A percentile compares a stretch with the other conserved stretches of the same genome.
These are phyloP conservation scores for Noctua janthina DNA, from an alignment of 2,888 invertebrate species.

Conservation along the genomic window DNA sequence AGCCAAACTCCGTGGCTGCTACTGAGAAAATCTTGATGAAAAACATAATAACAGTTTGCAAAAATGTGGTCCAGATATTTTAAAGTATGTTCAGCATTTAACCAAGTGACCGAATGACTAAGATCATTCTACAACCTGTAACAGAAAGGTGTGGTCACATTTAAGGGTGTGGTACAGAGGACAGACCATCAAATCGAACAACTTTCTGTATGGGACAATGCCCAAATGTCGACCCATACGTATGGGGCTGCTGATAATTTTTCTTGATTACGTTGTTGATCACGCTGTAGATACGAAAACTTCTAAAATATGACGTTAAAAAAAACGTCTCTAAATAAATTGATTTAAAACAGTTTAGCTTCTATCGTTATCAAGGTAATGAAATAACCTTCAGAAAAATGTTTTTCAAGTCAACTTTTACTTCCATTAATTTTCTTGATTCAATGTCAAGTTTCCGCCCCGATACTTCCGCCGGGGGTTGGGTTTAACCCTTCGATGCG, in stretches of 20 bases:
- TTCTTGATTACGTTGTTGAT: no score
- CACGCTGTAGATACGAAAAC: no score
- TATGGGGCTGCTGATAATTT: no score
- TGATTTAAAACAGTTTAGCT: background rate
- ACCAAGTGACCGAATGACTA: background rate
- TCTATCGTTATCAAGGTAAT: background rate
- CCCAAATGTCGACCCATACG: no score
- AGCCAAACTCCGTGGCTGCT: background rate
- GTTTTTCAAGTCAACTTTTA: slow-evolving; percentile 1
- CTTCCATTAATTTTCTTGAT: slow-evolving; percentile 33
- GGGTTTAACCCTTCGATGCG: slow-evolving; percentile 15
- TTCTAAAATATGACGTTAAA: background rate
- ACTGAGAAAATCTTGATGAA: background rate
- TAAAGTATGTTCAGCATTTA: background rate
- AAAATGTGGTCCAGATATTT: background rate
- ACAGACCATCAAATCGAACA: no score
- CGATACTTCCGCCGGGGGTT: slow-evolving; percentile 26
- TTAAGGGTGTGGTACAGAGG: no score
- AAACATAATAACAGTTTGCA: background rate
- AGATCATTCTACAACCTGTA: background rate
- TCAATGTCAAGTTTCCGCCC: slow-evolving; percentile 54
- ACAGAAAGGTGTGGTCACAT: no score
- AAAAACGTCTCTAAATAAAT: background rate
- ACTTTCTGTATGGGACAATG: no score
- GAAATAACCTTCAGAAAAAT: slow-evolving; percentile 6